Percentiles rank a stretch among this genome's conserved stretches.
Conservation (phyloP, 1,140 invertebrate species). For the Aphelenchoides avenae region DNA sequence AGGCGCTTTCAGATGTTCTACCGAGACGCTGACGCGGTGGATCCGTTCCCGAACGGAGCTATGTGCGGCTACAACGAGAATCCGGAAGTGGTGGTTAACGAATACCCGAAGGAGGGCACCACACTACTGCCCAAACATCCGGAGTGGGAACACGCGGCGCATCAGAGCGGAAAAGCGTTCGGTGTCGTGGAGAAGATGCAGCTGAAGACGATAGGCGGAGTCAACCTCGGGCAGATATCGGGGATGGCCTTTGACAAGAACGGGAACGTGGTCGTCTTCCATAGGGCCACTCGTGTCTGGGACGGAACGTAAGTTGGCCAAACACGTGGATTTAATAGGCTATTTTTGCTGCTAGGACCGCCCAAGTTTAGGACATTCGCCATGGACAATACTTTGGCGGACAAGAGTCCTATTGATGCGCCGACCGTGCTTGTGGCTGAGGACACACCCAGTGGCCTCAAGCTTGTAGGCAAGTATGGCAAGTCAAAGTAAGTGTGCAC, state of each 20-base stretch:
- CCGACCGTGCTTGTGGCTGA: slow-evolving; percentile 67
- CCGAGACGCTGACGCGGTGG: slow-evolving; percentile 34
- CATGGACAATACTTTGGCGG: slow-evolving; percentile 66
- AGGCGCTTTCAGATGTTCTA: slow-evolving; percentile 52
- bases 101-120: slow-evolving; percentile 52
- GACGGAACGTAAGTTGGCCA: slow-evolving; percentile 59
- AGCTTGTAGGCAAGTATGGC: slow-evolving; percentile 36
- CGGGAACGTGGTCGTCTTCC: slow-evolving; percentile 77
- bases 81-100: slow-evolving; percentile 13
- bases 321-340: slow-evolving; percentile 21
- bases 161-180: slow-evolving; percentile 50
- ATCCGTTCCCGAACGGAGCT: slow-evolving; percentile 57
- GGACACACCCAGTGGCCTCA: slow-evolving; percentile 6
- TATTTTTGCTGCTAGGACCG: slow-evolving; percentile 15
- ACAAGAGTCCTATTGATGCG: slow-evolving; percentile 69
- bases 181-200: slow-evolving; percentile 45
- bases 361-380: slow-evolving; percentile 66
- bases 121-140: slow-evolving; percentile 51
- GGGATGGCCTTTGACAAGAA: slow-evolving; percentile 55
- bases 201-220: slow-evolving; percentile 33
- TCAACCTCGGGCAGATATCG: slow-evolving; percentile 49
- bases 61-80: slow-evolving; percentile 36
- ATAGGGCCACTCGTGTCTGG: slow-evolving; percentile 75
- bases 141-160: slow-evolving; percentile 54
- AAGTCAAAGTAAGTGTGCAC: slow-evolving; percentile 4